Conservation (phyloP, 2,797 vertebrate genomes). For the Semaprochilodus insignis region DNA sequence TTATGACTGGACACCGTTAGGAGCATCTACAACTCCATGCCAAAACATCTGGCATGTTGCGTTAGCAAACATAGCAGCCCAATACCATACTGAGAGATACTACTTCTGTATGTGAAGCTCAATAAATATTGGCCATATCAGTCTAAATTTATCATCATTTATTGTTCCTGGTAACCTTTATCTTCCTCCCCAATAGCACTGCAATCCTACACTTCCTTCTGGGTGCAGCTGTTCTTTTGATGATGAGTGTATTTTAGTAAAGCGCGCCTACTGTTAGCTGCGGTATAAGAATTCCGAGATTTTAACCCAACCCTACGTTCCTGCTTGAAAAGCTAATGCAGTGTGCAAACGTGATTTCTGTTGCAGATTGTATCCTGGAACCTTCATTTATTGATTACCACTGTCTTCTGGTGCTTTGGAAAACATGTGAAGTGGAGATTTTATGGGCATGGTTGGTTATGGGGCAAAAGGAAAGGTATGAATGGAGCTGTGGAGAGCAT, state of each 20-base stretch:
- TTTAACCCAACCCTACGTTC: background rate
- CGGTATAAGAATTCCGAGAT: background rate
- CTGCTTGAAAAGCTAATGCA: background rate
- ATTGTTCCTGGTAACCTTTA: no score
- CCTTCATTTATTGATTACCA: constrained; percentile 1
- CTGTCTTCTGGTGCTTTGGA: constrained; percentile 4
- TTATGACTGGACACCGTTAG: no score
- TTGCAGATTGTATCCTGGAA: background rate
- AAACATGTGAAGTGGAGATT: constrained; percentile 24
- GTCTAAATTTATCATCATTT: no score
- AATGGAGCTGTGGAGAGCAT: constrained; percentile 27
- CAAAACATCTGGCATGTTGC: no score
- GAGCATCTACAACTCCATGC: no score
- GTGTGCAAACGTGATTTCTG: background rate
- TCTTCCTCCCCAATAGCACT: no score
- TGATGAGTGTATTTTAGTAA: background rate
- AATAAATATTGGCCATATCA: no score
- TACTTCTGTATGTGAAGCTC: no score
- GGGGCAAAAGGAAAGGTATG: constrained; percentile 28
- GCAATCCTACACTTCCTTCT: no score
- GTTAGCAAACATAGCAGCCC: no score
- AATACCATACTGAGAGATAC: no score
- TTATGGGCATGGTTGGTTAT: constrained; percentile 18
- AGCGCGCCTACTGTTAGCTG: background rate
- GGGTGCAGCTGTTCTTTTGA: no score